Percentiles rank a stretch among this genome's conserved stretches.
Conservation (phyloP, 2,797 vertebrate genomes). For the Cyprinella venusta region DNA sequence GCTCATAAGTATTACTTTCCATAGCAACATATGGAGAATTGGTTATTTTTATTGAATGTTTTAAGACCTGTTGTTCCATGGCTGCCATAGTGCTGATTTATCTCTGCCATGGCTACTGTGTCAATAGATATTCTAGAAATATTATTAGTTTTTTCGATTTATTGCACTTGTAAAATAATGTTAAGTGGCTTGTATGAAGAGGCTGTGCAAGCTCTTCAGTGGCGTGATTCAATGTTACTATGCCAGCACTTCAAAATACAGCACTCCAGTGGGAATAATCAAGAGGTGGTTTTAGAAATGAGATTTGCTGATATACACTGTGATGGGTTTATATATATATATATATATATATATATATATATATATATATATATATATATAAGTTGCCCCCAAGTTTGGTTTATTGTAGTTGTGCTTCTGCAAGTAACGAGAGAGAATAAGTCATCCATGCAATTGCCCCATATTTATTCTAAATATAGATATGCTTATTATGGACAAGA, state of each 20-base stretch:
- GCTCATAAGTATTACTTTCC: not conserved
- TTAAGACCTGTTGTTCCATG: not conserved
- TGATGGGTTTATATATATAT: not conserved
- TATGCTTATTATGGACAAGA: conserved; percentile 3
- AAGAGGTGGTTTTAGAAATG: not conserved
- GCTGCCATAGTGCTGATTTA: not conserved
- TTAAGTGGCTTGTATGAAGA: not conserved
- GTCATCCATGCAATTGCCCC: not conserved
- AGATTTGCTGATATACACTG: not conserved
- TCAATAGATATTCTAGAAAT: not conserved
- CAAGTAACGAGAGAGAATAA: conserved; percentile 12
- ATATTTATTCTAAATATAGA: conserved; percentile 32
- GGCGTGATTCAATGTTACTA: conserved; percentile 9
- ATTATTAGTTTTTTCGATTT: not conserved
- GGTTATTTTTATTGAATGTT: not conserved
- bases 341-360: too few species aligned
- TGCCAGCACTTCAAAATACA: conserved; percentile 1
- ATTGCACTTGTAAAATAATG: conserved; percentile 19
- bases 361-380: too few species aligned
- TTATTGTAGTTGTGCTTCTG: not conserved
- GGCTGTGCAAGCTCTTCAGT: not conserved
- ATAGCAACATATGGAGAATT: not conserved
- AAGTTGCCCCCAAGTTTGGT: not conserved
- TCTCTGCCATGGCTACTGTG: not conserved
- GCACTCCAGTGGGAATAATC: not conserved